phyloP scores from a whole-genome alignment of 1,140 invertebrate genomes.

The Sinonovacula constricta region DNA sequence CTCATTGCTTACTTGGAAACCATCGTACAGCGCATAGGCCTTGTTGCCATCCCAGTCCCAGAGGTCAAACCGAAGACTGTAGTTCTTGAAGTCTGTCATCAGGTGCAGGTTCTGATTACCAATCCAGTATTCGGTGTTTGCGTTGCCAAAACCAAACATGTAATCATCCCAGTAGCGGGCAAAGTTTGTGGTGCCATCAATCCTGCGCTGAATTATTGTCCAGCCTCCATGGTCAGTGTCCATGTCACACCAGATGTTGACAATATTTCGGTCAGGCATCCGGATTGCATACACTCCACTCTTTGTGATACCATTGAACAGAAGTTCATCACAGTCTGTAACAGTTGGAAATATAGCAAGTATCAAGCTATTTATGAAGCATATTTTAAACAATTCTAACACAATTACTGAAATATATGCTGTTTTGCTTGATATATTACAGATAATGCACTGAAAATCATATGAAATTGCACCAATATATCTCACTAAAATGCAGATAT shows the following conservation, averaged over 20 bases:
- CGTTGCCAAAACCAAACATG: slow-evolving; percentile 96
- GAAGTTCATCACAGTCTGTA: slow-evolving; percentile 72
- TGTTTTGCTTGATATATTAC: not conserved
- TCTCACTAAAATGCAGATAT: not conserved
- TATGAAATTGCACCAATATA: not conserved
- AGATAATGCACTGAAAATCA: not conserved
- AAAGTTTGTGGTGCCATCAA: slow-evolving; percentile 89
- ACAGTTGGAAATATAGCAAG: slow-evolving; percentile 30
- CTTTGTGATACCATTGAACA: slow-evolving; percentile 56
- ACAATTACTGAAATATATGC: not conserved
- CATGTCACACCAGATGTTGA: slow-evolving; percentile 87
- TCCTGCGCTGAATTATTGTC: slow-evolving; percentile 90
- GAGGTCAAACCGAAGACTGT: slow-evolving; percentile 91
- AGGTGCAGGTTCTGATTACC: slow-evolving; percentile 79
- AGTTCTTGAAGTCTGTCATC: slow-evolving; percentile 83
- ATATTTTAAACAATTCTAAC: not conserved
- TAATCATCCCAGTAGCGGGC: slow-evolving; percentile 96
- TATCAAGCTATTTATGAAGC: not conserved
- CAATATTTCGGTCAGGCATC: slow-evolving; percentile 83
- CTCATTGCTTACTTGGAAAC: slow-evolving; percentile 64
- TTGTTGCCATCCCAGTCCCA: slow-evolving; percentile 96
- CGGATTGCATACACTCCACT: slow-evolving; percentile 86
- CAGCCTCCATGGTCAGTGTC: slow-evolving; percentile 89
- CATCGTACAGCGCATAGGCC: slow-evolving; percentile 62
- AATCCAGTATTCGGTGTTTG: slow-evolving; percentile 83